These are phyloP conservation scores for Tichodroma muraria DNA, from an alignment of 2,113 vertebrate genomes.

Conservation along the genomic window DNA sequence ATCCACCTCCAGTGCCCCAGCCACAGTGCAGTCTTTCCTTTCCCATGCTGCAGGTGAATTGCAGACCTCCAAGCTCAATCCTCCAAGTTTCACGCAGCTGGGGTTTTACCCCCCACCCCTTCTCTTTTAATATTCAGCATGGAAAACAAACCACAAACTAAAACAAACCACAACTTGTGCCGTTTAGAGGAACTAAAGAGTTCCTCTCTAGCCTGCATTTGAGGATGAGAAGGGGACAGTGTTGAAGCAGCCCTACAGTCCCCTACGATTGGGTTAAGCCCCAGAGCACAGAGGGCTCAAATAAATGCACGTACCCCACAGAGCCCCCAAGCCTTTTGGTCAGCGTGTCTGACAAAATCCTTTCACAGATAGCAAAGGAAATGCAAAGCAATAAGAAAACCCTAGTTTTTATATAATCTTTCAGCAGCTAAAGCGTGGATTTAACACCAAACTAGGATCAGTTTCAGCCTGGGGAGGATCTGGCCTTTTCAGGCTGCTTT, in stretches of 20 bases:
- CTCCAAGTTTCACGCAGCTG: not conserved
- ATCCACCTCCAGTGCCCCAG: not conserved
- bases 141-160: not conserved
- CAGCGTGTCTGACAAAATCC: not conserved
- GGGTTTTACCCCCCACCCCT: not conserved
- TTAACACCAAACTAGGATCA: not conserved
- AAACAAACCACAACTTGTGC: not conserved
- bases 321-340: not conserved
- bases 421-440: not conserved
- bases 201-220: not conserved
- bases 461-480: not conserved
- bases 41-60: not conserved
- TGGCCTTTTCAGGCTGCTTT: not conserved
- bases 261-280: not conserved
- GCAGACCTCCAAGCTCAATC: not conserved
- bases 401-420: not conserved
- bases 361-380: not conserved
- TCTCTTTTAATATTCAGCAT: not conserved
- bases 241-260: not conserved
- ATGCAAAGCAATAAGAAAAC: not conserved
- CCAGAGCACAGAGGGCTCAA: not conserved
- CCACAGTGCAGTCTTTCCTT: not conserved
- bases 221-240: not conserved
- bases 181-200: too few species aligned
- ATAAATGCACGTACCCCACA: rapidly evolving